A percentile compares a stretch with the other conserved stretches of the same genome.
Conservation (phyloP, 2,888 invertebrate genomes). For the Tenthredo scrophulariae region DNA sequence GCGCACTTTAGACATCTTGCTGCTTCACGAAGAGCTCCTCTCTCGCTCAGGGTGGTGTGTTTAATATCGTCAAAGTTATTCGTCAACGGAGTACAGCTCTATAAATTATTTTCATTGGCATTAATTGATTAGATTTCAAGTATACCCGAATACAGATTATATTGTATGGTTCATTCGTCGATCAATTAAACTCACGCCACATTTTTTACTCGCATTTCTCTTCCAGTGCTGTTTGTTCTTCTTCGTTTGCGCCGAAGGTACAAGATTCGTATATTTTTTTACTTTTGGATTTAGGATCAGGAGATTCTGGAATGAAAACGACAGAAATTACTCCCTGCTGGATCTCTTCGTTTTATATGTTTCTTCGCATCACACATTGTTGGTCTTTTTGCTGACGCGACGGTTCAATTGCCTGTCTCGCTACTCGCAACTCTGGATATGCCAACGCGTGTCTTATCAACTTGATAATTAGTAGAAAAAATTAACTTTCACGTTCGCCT, state of each 20-base stretch:
- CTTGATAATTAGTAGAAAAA: neutral
- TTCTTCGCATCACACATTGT: neutral
- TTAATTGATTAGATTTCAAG: neutral
- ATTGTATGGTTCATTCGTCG: neutral
- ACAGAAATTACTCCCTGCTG: slow-evolving; percentile 48
- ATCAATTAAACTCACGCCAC: slow-evolving; percentile 83
- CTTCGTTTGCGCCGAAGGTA: slow-evolving; percentile 93
- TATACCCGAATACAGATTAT: neutral
- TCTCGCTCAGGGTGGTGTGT: slow-evolving; percentile 97
- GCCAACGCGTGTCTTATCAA: neutral
- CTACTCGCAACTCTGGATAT: neutral
- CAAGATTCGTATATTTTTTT: slow-evolving; percentile 86
- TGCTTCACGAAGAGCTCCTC: slow-evolving; percentile 95
- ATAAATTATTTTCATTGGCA: slow-evolving; percentile 55
- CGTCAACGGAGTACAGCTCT: slow-evolving; percentile 85
- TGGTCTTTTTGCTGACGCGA: slow-evolving; percentile 25
- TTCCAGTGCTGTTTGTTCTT: slow-evolving; percentile 96
- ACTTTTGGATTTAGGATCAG: slow-evolving; percentile 92
- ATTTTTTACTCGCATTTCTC: slow-evolving; percentile 91
- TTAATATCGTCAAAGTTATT: slow-evolving; percentile 99
- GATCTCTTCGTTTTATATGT: slow-evolving; percentile 4
- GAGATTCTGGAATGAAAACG: slow-evolving; percentile 86
- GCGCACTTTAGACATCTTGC: slow-evolving; percentile 94
- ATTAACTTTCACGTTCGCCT: neutral
- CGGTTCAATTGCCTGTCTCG: neutral